Conservation (phyloP, 2,113 vertebrate species). For the Arenaria interpres region DNA sequence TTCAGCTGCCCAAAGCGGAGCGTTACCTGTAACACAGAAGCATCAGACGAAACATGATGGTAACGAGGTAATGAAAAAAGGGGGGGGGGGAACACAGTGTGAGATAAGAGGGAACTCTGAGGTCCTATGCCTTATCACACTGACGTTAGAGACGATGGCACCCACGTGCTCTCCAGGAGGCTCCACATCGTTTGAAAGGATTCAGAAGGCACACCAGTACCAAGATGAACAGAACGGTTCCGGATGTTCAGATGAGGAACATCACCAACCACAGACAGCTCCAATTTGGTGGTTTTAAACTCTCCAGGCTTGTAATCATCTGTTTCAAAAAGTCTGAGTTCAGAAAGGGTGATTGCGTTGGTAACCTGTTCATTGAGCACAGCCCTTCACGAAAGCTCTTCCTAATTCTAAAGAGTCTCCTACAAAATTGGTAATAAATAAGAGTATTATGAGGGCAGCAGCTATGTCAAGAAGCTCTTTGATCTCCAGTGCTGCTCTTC, state of each 20-base stretch:
- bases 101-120: background rate
- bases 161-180: background rate
- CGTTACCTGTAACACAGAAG: background rate
- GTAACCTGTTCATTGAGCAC: background rate
- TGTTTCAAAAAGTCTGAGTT: background rate
- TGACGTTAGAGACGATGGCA: background rate
- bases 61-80: background rate
- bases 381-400: background rate
- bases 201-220: background rate
- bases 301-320: too few species aligned
- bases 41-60: background rate
- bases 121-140: background rate
- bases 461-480: background rate
- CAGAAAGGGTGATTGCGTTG: background rate
- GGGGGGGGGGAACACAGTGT: too few species aligned
- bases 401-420: background rate
- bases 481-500: background rate
- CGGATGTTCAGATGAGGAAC: too few species aligned
- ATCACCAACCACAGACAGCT: background rate
- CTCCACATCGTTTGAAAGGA: background rate
- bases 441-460: background rate
- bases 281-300: background rate
- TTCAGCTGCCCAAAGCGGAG: background rate
- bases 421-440: background rate
- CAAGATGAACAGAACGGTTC: background rate